Evolutionary conservation across 1,140 invertebrate species (phyloP).

Genomic region (Ostrea denselamellosa): DNA sequence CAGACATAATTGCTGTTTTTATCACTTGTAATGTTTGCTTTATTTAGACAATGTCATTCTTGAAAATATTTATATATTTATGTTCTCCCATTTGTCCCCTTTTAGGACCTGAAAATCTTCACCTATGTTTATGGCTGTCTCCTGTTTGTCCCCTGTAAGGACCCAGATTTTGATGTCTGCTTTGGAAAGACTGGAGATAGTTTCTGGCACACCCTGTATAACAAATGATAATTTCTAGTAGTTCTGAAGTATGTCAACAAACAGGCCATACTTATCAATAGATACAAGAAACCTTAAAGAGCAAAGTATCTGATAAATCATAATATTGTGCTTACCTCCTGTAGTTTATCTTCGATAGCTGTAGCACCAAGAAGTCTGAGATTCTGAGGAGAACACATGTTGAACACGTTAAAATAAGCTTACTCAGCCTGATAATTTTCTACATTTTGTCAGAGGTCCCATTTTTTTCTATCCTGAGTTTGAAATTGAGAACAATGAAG

Average conservation of each 20-base stretch:
- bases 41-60: too few relatives aligned
- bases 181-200: slow-evolving; percentile 88
- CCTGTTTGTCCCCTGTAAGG: slow-evolving; percentile 98
- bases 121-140: slow-evolving; percentile 99
- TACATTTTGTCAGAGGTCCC: too few relatives aligned
- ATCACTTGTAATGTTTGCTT: too few relatives aligned
- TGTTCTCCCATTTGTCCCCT: too few relatives aligned
- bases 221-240: not conserved
- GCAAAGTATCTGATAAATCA: too few relatives aligned
- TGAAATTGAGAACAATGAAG: not conserved
- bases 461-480: not conserved
- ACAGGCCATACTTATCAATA: too few relatives aligned
- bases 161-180: slow-evolving; percentile 96
- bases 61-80: too few relatives aligned
- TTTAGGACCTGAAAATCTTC: slow-evolving; percentile 40
- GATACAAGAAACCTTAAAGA: too few relatives aligned
- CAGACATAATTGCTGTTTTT: too few relatives aligned
- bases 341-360: slow-evolving; percentile 96
- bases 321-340: slow-evolving; percentile 77
- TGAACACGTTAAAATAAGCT: not conserved
- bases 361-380: slow-evolving; percentile 78
- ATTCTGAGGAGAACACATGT: slow-evolving; percentile 71
- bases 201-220: slow-evolving; percentile 89
- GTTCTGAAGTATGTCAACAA: not conserved
- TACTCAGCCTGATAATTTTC: not conserved